Evolutionary conservation across 1,140 invertebrate genomes (phyloP), one percentile per base, ranked within the genome.

Genomic region (Babylonia areolata): DNA sequence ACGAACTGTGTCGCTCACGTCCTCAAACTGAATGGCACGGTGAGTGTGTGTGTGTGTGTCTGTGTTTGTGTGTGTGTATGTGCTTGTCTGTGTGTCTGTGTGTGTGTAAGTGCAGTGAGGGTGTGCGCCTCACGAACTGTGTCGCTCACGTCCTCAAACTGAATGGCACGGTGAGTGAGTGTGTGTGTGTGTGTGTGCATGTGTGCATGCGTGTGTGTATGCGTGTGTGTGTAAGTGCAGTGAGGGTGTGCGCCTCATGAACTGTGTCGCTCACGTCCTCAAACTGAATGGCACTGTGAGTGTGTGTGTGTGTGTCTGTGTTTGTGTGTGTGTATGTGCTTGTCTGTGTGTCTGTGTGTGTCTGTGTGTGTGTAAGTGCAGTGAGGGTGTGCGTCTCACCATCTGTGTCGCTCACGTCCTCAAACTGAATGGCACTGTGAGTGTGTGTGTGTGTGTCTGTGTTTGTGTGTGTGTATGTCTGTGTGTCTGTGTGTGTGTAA

Each of bases 1-100:
- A 92, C 92, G 17, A 93, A 93, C 86, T 88, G 91, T 75, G 90
- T 89, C 23, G 89, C 91, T 42, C 91, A 85, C 28, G 89, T 94
- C 15, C 86, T 91, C 51, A 89, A 90, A n/a, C 90, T 93, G 39
- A 91, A 89, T 80, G 91, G 91, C 87, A 89, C 88, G 46, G 92
- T 94, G 77, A 89, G 91, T 89, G 40, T n/a, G n/a, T n/a, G n/a
- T n/a, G n/a, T n/a, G n/a, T n/a, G 31, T 20, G 2, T 1, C 46
- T 51, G 46, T 51, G 46, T 51, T 17, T 51, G 46, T n/a, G 31
- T 75, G 46, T 54, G n/a, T n/a, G n/a, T n/a, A n/a, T 64, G 12
- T 64, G 58, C 28, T 23, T 75, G 15, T 85, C 58, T 28, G 20
- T 64, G 5, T 20, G 58, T 64, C 58, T 28, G 58, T 64, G 58